Conservation (phyloP, 2,797 vertebrate genomes). For the Arctocebus calabarensis region DNA sequence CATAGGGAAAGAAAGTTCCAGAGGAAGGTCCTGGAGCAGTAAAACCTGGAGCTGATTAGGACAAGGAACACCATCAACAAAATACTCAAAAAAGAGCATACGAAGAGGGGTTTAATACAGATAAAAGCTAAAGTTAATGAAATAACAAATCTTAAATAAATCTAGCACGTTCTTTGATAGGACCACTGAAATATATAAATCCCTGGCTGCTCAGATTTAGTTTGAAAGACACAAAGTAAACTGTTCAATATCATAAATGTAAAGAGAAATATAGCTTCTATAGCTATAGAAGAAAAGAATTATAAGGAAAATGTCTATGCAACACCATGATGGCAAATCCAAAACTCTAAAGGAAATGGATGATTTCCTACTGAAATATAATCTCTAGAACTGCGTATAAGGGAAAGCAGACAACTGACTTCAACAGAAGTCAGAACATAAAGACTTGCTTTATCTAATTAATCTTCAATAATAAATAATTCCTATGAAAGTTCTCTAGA, state of each 20-base stretch:
- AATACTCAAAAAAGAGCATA: background rate
- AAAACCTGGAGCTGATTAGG: background rate
- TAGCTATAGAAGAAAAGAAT: background rate
- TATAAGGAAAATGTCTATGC: background rate
- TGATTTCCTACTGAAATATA: background rate
- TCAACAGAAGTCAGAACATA: background rate
- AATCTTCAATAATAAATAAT: background rate
- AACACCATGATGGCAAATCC: background rate
- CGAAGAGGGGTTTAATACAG: background rate
- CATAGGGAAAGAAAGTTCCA: background rate
- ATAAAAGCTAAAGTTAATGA: slow-evolving; percentile 8
- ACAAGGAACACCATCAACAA: background rate
- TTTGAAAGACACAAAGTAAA: background rate
- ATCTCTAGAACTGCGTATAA: background rate
- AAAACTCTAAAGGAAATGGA: slow-evolving; percentile 17
- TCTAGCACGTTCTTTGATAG: background rate
- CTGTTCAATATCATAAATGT: background rate
- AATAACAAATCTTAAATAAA: background rate
- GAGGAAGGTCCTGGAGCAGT: background rate
- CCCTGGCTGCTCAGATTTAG: background rate
- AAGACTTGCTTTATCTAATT: background rate
- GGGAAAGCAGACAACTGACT: background rate
- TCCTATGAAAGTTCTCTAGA: background rate
- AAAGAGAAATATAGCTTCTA: background rate
- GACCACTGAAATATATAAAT: background rate